These are phyloP conservation scores for Carassius gibelio DNA, from an alignment of 2,113 vertebrate genomes.

Conservation along the genomic window DNA sequence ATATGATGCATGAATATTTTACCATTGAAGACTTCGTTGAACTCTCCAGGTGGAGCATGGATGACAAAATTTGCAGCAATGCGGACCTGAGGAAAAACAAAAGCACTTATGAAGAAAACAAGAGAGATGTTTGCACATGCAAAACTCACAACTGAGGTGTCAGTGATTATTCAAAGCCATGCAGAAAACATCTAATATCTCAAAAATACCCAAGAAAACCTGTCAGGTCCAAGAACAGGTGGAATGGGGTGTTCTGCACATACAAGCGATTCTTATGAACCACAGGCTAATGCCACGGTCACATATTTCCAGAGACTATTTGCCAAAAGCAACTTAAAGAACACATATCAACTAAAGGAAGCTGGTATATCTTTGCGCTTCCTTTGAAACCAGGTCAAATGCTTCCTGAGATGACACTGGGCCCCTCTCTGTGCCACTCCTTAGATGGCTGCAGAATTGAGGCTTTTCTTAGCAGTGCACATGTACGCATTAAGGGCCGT, in stretches of 20 bases:
- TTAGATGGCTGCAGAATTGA: constrained; percentile 56
- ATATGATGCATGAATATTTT: constrained; percentile 51
- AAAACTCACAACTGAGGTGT: neutral
- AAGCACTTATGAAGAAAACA: neutral
- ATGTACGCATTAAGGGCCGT: constrained; percentile 54
- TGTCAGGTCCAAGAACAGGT: neutral
- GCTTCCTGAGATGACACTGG: constrained; percentile 11
- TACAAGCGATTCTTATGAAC: neutral
- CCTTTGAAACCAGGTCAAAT: constrained; percentile 4
- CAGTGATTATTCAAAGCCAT: constrained; percentile 6
- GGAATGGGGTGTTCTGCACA: neutral
- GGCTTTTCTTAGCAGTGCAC: constrained; percentile 69
- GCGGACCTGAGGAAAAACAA: constrained; percentile 76
- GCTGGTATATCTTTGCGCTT: neutral
- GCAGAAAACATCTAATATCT: neutral
- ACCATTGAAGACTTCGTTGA: constrained; percentile 98
- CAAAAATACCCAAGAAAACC: neutral
- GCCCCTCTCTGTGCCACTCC: constrained; percentile 51
- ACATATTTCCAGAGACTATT: neutral
- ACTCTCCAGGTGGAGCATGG: constrained; percentile 94
- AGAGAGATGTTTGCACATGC: neutral
- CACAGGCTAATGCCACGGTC: neutral
- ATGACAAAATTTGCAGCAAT: constrained; percentile 93
- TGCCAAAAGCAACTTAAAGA: neutral
- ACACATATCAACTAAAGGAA: neutral